Evolutionary conservation across 1,140 invertebrate genomes (phyloP), one percentile per base, ranked within the genome.

Genomic region (Macrocentrus cingulum): DNA sequence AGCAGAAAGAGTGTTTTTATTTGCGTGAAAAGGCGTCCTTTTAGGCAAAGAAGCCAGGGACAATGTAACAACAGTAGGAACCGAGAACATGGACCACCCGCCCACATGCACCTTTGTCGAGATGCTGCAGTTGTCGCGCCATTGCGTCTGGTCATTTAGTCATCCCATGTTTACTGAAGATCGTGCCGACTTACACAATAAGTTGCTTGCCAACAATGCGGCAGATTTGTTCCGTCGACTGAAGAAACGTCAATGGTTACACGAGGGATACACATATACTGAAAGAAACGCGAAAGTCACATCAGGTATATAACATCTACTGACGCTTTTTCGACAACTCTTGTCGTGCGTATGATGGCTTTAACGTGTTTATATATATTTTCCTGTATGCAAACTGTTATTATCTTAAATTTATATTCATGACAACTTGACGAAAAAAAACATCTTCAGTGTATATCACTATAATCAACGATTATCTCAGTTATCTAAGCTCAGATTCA

Each of bases 221-320:
- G 37, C 49, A 64, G 62, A 71, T 71, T 71, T 71, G 67, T 66
- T 60, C 66, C 18, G 56, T 8, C 51, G 32, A 20, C 42, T 20
- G 7, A 37, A 23, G 6, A n/a, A 23, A 22, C 20, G 37, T 41
- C 34, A 52, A 52, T 52, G 36, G 11, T 11, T 29, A 5, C 36
- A 8, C 3, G 36, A 39, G 2, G 36, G 15, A n/a, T n/a, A n/a
- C n/a, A n/a, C n/a, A n/a, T n/a, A n/a, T n/a, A 29, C 25, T 9
- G 25, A 29, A 29, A 29, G 25, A 29, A 9, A 29, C 25, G 25
- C 4, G 25, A 29, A 29, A 29, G 25, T 29, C 25, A 29, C 25
- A 29, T 9, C 4, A 5, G 25, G 25, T 29, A 9, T 29, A 29
- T 29, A 29, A 29, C 9, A 29, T 29, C 4, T 29, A 29, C 9